These are phyloP conservation scores for Exephanes ischioxanthus DNA, from an alignment of 2,888 invertebrate species.

Conservation along the genomic window DNA sequence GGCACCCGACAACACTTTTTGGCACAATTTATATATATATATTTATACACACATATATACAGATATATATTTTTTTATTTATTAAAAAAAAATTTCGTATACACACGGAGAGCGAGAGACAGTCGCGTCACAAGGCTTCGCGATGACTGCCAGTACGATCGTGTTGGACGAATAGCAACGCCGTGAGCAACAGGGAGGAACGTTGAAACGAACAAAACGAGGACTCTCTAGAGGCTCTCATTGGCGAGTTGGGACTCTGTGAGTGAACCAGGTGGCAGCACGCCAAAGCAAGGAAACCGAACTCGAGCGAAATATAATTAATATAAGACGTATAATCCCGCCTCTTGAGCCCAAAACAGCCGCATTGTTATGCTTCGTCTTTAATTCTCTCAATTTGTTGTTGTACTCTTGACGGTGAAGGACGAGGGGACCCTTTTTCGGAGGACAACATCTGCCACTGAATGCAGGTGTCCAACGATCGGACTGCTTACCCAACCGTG, in stretches of 20 bases:
- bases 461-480: conserved; percentile 56
- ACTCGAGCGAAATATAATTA: neutral
- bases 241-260: conserved; percentile 10
- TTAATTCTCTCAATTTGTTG: neutral
- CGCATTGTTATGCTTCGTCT: neutral
- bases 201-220: conserved; percentile 46
- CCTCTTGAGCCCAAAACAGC: neutral
- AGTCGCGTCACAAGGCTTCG: conserved; percentile 40
- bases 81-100: neutral
- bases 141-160: conserved; percentile 52
- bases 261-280: conserved; percentile 63
- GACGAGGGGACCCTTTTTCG: conserved; percentile 30
- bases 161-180: conserved; percentile 38
- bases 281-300: conserved; percentile 1
- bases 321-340: neutral
- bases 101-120: neutral
- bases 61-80: neutral
- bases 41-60: neutral
- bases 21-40: neutral
- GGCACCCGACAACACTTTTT: conserved; percentile 15
- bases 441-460: conserved; percentile 52
- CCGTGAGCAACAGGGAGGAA: conserved; percentile 49
- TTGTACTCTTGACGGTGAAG: neutral
- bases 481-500: conserved; percentile 25
- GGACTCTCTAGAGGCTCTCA: conserved; percentile 26